Conservation (phyloP, 1,140 invertebrate genomes). For the Riptortus pedestris region DNA sequence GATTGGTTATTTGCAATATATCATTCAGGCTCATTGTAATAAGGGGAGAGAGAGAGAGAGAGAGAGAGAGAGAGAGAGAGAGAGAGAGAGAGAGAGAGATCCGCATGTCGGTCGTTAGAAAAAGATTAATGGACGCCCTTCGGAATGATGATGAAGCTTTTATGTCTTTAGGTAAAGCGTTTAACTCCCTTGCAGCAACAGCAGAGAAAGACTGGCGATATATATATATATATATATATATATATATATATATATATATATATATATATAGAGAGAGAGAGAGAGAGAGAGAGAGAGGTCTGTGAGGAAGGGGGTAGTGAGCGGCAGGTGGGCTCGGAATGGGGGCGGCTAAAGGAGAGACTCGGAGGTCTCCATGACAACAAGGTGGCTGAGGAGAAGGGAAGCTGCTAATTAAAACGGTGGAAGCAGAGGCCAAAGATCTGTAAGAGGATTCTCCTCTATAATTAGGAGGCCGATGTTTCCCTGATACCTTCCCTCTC, state of each 20-base stretch:
- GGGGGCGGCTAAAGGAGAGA: not conserved
- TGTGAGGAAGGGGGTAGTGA: not conserved
- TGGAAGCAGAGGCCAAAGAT: not conserved
- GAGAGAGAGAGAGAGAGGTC: too few species aligned
- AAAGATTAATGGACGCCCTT: too few species aligned
- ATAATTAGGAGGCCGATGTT: not conserved
- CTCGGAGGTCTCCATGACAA: not conserved
- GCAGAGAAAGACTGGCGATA: conserved; percentile 1
- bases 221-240: too few species aligned
- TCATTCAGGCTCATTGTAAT: not conserved
- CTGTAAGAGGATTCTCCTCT: not conserved
- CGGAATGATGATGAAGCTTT: too few species aligned
- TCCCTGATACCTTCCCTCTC: not conserved
- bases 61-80: conserved; percentile 11
- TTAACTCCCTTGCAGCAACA: too few species aligned
- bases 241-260: too few species aligned
- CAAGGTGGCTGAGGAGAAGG: not conserved
- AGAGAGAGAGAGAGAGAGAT: conserved; percentile 11
- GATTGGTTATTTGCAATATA: too few species aligned
- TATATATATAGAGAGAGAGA: too few species aligned
- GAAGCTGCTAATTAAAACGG: not conserved
- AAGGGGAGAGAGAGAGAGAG: conserved; percentile 2
- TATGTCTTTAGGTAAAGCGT: too few species aligned
- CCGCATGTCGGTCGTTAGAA: too few species aligned
- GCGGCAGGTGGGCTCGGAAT: not conserved